Conservation (phyloP, 2,888 invertebrate genomes). For the Drosophila anomelani region DNA sequence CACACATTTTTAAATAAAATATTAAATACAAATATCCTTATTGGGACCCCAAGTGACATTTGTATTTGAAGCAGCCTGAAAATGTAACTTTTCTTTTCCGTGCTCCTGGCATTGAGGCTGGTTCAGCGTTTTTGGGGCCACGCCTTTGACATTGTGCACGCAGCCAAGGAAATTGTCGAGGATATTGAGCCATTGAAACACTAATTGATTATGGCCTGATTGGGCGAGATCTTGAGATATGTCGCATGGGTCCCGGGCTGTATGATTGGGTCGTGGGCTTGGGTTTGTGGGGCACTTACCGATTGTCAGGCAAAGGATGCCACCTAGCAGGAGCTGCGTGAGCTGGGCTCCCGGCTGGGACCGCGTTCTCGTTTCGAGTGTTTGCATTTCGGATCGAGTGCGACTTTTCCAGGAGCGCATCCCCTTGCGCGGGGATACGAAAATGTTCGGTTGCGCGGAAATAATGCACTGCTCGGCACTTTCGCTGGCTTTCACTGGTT, state of each 20-base stretch:
- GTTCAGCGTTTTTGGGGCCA: constrained; percentile 7
- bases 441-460: constrained; percentile 77
- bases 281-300: constrained; percentile 66
- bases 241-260: background rate
- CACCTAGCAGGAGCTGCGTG: constrained; percentile 69
- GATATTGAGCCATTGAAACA: constrained; percentile 29
- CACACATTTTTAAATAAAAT: too few species aligned
- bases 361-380: constrained; percentile 51
- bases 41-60: background rate
- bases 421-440: constrained; percentile 41
- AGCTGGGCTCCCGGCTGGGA: constrained; percentile 56
- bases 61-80: too few species aligned
- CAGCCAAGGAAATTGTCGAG: constrained; percentile 31
- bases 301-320: constrained; percentile 72
- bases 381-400: constrained; percentile 70
- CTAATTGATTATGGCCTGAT: constrained; percentile 34
- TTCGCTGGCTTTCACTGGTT: constrained; percentile 55
- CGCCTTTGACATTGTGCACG: constrained; percentile 35
- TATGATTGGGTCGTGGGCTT: background rate
- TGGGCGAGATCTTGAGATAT: constrained; percentile 1
- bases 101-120: constrained; percentile 3
- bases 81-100: background rate
- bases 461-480: constrained; percentile 72
- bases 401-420: constrained; percentile 75
- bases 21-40: background rate